phyloP scores from a whole-genome alignment of 2,113 vertebrate genomes.

The Ochotona princeps region DNA sequence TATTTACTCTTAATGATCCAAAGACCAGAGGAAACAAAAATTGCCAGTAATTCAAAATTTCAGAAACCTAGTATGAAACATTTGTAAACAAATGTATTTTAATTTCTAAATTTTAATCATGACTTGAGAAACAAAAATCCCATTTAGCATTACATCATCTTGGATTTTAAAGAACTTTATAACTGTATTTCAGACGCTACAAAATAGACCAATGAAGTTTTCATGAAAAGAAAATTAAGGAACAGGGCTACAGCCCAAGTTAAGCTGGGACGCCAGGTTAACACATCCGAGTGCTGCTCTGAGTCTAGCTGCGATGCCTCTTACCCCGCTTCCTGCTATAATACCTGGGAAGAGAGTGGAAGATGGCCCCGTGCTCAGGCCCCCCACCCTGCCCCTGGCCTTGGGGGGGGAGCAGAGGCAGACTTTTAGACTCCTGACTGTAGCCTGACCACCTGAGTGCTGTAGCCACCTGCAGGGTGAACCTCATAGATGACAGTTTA shows the following conservation, averaged over 20 bases:
- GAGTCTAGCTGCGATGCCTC: no score
- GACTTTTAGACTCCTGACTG: no score
- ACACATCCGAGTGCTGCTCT: no score
- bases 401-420: no score
- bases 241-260: background rate
- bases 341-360: no score
- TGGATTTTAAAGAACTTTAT: slow-evolving; percentile 24
- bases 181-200: slow-evolving; percentile 10
- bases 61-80: background rate
- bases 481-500: no score
- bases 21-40: slow-evolving; percentile 40
- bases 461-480: no score
- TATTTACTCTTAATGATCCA: slow-evolving; percentile 23
- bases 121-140: background rate
- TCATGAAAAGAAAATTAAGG: slow-evolving; percentile 36
- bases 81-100: slow-evolving; percentile 23
- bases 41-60: slow-evolving; percentile 44
- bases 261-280: no score
- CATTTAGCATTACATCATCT: slow-evolving; percentile 18
- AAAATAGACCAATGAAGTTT: background rate
- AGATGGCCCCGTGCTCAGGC: no score
- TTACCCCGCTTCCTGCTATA: no score
- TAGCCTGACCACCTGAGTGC: no score
- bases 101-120: slow-evolving; percentile 47
- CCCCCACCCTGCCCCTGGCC: no score